Evolutionary conservation across 2,888 invertebrate genomes (phyloP).

Genomic region (Crematogaster levior): DNA sequence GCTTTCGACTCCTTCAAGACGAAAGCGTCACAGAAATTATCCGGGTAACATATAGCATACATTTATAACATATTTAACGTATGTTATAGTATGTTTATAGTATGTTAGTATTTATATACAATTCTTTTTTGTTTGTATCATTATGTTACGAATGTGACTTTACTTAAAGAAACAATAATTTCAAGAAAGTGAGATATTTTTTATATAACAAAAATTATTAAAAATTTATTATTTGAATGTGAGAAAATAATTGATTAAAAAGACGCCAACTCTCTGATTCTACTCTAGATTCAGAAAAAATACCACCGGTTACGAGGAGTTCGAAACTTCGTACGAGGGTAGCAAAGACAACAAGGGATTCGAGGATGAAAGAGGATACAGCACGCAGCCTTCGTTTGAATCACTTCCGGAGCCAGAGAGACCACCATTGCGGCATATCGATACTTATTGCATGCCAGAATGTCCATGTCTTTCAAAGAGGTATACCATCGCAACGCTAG

Average conservation of each 20-base stretch:
- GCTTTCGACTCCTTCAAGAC: constrained; percentile 82
- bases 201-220: neutral
- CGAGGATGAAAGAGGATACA: constrained; percentile 81
- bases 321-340: constrained; percentile 84
- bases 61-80: neutral
- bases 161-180: neutral
- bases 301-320: constrained; percentile 86
- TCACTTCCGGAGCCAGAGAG: constrained; percentile 94
- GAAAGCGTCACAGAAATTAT: constrained; percentile 81
- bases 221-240: neutral
- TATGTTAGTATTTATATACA: neutral
- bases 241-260: neutral
- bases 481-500: constrained; percentile 94
- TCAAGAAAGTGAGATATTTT: neutral
- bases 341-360: constrained; percentile 85
- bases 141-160: neutral
- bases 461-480: constrained; percentile 95
- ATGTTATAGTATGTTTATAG: too few relatives aligned
- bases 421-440: constrained; percentile 94
- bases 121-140: neutral
- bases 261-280: neutral
- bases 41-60: constrained; percentile 77
- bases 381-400: constrained; percentile 86
- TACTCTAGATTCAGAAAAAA: constrained; percentile 68
- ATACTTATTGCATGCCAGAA: constrained; percentile 95